Conservation (phyloP, 2,113 vertebrate genomes). For the Lamprologus callipterus region DNA sequence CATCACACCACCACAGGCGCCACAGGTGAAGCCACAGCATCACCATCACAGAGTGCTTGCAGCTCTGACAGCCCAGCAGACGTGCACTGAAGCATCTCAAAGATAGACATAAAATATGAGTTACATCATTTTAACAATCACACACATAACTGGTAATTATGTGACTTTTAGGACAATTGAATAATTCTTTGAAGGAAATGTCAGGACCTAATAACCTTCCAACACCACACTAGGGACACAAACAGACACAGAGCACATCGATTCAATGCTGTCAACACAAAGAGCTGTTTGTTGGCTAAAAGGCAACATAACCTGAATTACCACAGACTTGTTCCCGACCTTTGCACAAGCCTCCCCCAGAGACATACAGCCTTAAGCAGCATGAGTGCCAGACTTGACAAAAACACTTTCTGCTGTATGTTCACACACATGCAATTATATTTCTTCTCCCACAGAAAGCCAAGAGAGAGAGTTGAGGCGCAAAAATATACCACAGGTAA, state of each 20-base stretch:
- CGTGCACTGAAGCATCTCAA: not conserved
- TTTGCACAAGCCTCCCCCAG: slow-evolving; percentile 6
- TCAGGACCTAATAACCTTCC: not conserved
- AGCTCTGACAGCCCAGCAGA: not conserved
- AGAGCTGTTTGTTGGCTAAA: not conserved
- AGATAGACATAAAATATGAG: not conserved
- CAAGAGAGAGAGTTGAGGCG: not conserved
- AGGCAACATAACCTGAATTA: not conserved
- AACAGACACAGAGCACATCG: not conserved
- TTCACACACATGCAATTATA: not conserved
- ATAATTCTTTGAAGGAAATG: not conserved
- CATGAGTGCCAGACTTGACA: not conserved
- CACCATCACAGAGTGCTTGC: not conserved
- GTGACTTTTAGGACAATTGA: not conserved
- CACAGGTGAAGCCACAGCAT: not conserved
- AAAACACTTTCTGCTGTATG: not conserved
- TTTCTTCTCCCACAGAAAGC: not conserved
- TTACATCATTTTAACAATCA: not conserved
- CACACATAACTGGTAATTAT: not conserved
- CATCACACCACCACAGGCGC: not conserved
- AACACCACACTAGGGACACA: not conserved
- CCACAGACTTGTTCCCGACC: not conserved
- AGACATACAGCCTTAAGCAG: not conserved
- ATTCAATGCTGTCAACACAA: not conserved
- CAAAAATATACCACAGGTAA: not conserved